Evolutionary conservation across 2,113 vertebrate genomes (phyloP), one percentile per base, ranked within the genome.

Genomic region (Columbina picui): DNA sequence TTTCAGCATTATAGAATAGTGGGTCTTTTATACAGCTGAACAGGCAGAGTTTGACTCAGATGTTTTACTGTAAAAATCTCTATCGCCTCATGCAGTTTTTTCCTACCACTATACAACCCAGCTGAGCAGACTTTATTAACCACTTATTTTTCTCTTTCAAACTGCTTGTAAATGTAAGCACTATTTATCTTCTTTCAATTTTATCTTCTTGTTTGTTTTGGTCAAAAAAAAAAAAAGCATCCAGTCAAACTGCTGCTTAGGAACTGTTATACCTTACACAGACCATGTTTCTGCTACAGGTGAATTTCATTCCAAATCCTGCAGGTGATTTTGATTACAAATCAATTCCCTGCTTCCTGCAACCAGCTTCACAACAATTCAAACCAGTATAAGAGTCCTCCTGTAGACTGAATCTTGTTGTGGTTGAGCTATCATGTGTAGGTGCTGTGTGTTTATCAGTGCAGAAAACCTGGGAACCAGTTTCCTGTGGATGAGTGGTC

Each of bases 381-480:
- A 71, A 84, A 63, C 7, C 13, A 39, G 3, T 56, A 45, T 52
- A 75, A 30, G 71, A 63, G 14, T 18, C 23, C 10, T 64, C 41
- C 20, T 59, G 8, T 4, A 43, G 14, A 0, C 3, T 30, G 63
- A 3, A 1, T 21, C 10, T 57, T 36, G 1, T 1, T 38, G 2
- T 13, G 6, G 6, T n/a, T 68, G 4, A 16, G 21, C 0, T 0
- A 1, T 13, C 2, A 1, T 0, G 0, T 63, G 47, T 65, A 38
- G 38, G 12, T 74, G 11, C 0, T 78, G 4, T 23, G 7, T 0
- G 4, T 13, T 26, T 3, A 9, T 32, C 0, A 7, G 4, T 10
- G 2, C 1, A 1, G 1, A 38, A 10, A 20, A 11, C 3, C 20
- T 43, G 2, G 22, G 14, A 39, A 3, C 2, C 17, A 14, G 16